Evolutionary conservation across 2,888 invertebrate genomes (phyloP).

Genomic region (Chymomyza fuscimana): DNA sequence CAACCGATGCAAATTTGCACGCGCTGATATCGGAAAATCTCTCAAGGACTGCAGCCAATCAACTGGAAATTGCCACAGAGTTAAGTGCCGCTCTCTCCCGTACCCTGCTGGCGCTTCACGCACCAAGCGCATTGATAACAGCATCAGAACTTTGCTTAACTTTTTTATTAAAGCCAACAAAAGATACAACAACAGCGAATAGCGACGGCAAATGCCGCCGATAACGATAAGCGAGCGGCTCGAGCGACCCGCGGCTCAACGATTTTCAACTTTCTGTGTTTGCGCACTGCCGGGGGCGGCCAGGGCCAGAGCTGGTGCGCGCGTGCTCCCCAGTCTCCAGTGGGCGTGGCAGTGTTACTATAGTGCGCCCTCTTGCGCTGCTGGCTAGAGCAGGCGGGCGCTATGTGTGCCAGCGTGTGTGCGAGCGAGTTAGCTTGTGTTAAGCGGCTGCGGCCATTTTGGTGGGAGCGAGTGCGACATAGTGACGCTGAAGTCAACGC

Average conservation of each 20-base stretch:
- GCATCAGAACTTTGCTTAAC: constrained; percentile 23
- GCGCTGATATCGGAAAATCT: constrained; percentile 60
- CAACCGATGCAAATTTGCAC: constrained; percentile 55
- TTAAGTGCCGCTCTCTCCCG: constrained; percentile 47
- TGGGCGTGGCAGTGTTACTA: constrained; percentile 61
- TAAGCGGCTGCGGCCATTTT: constrained; percentile 68
- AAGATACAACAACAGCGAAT: not conserved
- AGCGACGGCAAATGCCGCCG: constrained; percentile 54
- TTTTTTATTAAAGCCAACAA: constrained; percentile 2
- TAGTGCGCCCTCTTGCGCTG: constrained; percentile 66
- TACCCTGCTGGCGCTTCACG: constrained; percentile 25
- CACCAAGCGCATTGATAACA: constrained; percentile 62
- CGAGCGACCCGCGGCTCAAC: constrained; percentile 59
- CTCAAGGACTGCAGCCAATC: constrained; percentile 70
- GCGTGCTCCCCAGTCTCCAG: not conserved
- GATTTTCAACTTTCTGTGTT: constrained; percentile 46
- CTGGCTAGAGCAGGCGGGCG: constrained; percentile 30
- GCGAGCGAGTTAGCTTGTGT: constrained; percentile 31
- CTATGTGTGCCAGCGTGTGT: constrained; percentile 3
- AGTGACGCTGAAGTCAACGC: constrained; percentile 20
- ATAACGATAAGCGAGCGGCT: constrained; percentile 51
- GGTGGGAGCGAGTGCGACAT: constrained; percentile 67
- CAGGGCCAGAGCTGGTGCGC: constrained; percentile 1
- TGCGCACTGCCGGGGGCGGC: constrained; percentile 41
- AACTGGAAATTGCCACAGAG: constrained; percentile 68